Conservation (phyloP, 53 echinoderm and acorn worm genomes). For the Stichopus horrens region DNA sequence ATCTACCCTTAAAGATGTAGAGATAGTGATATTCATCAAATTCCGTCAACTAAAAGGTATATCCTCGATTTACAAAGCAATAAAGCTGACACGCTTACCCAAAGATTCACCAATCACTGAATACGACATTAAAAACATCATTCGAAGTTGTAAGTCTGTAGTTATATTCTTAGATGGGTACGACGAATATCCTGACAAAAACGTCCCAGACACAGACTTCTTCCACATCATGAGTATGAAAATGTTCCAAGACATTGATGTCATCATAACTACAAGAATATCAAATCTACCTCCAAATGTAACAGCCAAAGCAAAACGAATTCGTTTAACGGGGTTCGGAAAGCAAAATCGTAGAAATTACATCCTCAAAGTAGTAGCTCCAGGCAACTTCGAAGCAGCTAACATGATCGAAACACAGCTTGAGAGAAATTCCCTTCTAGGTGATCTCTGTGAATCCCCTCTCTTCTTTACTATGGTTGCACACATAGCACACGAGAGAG, state of each 20-base stretch:
- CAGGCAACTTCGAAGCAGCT: not conserved
- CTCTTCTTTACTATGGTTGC: not conserved
- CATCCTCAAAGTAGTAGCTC: not conserved
- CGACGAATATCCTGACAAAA: conserved; percentile 24
- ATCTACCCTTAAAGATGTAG: not conserved
- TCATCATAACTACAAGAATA: not conserved
- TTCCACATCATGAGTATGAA: not conserved
- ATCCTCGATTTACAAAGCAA: not conserved
- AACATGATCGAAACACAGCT: not conserved
- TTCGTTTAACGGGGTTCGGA: not conserved
- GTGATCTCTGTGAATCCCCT: not conserved
- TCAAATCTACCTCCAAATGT: not conserved
- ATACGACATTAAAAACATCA: not conserved
- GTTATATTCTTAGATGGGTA: conserved; percentile 3
- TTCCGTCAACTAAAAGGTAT: not conserved
- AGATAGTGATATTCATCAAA: not conserved
- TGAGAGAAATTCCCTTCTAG: not conserved
- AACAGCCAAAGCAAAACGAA: not conserved
- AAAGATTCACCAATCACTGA: not conserved
- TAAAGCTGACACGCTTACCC: not conserved
- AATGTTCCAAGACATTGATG: not conserved
- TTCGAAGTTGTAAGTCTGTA: not conserved
- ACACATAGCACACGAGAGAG: not conserved
- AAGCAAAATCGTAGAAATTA: not conserved
- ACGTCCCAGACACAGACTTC: not conserved